These are phyloP conservation scores for Pavo muticus DNA, from an alignment of 2,113 vertebrate genomes.

Conservation along the genomic window DNA sequence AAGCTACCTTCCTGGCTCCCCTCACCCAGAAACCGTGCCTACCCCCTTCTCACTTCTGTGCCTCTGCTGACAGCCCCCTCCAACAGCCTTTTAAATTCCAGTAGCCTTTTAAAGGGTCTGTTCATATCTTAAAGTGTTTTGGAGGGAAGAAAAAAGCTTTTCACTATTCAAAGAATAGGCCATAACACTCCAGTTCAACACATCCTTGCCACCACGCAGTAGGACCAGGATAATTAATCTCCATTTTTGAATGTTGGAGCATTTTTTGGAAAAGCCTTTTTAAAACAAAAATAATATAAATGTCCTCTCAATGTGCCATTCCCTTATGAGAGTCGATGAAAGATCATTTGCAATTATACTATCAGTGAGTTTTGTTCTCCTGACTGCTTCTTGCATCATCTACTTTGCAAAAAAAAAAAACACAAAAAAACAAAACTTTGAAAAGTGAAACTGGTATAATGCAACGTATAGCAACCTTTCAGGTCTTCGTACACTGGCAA, in stretches of 20 bases:
- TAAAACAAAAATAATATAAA: background rate
- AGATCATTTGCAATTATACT: background rate
- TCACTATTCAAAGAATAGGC: background rate
- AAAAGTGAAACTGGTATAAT: background rate
- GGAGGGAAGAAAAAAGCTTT: background rate
- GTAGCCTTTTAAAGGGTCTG: background rate
- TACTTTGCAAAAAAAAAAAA: background rate
- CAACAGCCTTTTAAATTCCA: background rate
- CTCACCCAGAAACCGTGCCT: background rate
- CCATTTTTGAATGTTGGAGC: background rate
- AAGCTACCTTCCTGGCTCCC: background rate
- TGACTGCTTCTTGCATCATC: background rate
- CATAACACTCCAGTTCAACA: accelerated
- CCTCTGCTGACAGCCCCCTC: background rate
- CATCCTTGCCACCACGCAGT: background rate
- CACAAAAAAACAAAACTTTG: background rate
- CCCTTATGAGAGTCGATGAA: background rate
- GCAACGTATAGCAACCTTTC: background rate
- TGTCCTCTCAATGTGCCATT: background rate
- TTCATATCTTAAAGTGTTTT: background rate
- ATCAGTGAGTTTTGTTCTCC: background rate
- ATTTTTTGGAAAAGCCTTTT: background rate
- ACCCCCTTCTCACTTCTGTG: background rate
- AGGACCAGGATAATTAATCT: background rate
- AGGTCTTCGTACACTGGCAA: background rate